A percentile compares a stretch with the other conserved stretches of the same genome.
Conservation (phyloP, 30 jellyfish, hydroid and myxozoan genomes). For the Cassiopea andromeda region DNA sequence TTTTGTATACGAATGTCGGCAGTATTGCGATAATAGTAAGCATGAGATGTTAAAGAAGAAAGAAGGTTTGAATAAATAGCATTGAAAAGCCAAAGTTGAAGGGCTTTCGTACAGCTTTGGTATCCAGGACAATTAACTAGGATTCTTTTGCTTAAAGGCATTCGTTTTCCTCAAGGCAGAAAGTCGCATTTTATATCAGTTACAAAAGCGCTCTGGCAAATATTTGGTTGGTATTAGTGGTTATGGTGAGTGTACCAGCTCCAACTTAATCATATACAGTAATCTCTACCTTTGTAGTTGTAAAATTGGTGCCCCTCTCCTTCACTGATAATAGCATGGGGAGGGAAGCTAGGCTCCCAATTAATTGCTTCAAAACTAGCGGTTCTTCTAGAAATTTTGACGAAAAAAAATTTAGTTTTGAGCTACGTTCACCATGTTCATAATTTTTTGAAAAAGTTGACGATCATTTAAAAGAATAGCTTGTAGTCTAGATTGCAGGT, state of each 20-base stretch:
- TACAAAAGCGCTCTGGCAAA: not conserved
- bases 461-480: not conserved
- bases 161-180: not conserved
- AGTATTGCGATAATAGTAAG: not conserved
- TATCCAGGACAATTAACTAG: not conserved
- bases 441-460: not conserved
- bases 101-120: not conserved
- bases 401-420: not conserved
- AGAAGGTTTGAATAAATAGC: not conserved
- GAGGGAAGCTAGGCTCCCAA: not conserved
- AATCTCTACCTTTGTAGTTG: not conserved
- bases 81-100: not conserved
- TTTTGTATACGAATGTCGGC: not conserved
- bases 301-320: not conserved
- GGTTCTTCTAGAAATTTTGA: not conserved
- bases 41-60: not conserved
- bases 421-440: not conserved
- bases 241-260: not conserved
- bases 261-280: not conserved
- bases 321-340: not conserved
- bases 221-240: not conserved
- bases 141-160: not conserved
- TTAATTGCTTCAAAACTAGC: not conserved
- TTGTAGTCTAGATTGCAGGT: not conserved
- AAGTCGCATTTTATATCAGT: not conserved